These are phyloP conservation scores for Lophochroa leadbeateri DNA, from an alignment of 2,113 vertebrate genomes.

Conservation along the genomic window DNA sequence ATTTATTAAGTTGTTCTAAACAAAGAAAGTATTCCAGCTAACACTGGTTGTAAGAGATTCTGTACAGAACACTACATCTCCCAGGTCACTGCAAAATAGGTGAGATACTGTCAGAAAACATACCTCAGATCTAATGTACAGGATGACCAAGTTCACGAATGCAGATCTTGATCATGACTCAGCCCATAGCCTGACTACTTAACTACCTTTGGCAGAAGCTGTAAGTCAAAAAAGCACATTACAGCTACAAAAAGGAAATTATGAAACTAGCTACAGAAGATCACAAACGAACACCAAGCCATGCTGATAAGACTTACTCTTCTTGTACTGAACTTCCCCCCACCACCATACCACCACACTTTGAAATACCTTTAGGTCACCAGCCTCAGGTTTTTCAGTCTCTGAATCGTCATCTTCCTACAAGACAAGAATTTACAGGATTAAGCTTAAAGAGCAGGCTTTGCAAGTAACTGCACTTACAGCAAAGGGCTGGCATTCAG, in stretches of 20 bases:
- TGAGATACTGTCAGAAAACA: background rate
- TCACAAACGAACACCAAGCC: conserved; percentile 13
- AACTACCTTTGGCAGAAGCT: background rate
- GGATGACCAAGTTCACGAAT: background rate
- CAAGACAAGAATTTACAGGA: conserved; percentile 87
- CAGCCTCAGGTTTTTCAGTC: conserved; percentile 90
- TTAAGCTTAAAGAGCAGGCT: conserved; percentile 77
- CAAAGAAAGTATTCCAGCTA: background rate
- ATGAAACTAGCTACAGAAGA: background rate
- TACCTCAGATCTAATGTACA: background rate
- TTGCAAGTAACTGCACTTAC: conserved; percentile 60
- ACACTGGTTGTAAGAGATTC: background rate
- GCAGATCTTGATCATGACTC: background rate
- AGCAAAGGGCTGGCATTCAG: conserved; percentile 45
- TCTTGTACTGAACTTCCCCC: conserved; percentile 55
- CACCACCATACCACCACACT: conserved; percentile 64
- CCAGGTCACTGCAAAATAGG: background rate
- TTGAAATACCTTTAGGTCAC: conserved; percentile 93
- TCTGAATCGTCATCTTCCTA: conserved; percentile 98
- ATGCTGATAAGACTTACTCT: conserved; percentile 43
- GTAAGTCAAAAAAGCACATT: background rate
- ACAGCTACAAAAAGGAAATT: background rate
- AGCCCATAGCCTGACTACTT: background rate
- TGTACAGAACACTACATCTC: background rate
- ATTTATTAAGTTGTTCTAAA: background rate